Conservation (phyloP, 23 tunicate genomes). For the Pegea sp. region DNA sequence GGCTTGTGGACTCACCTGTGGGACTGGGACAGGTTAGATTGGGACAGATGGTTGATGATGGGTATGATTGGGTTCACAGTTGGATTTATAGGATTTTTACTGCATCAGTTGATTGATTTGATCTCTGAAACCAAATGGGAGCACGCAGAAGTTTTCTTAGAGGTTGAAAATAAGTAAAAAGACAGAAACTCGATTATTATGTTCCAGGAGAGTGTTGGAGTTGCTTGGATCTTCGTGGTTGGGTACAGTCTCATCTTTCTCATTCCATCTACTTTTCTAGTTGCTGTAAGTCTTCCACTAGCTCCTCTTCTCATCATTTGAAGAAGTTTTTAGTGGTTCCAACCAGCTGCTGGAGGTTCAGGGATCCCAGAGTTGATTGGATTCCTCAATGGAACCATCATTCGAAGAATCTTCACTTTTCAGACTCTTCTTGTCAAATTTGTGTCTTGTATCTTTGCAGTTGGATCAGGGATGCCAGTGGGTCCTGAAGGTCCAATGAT, state of each 20-base stretch:
- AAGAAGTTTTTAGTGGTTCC: conserved; percentile 40
- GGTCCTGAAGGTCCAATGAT: conserved; percentile 99
- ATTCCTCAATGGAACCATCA: conserved; percentile 88
- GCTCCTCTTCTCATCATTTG: background rate
- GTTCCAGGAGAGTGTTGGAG: background rate
- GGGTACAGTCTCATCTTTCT: conserved; percentile 82
- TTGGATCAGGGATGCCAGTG: conserved; percentile 92
- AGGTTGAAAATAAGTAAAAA: too few relatives aligned
- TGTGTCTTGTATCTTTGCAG: conserved; percentile 79
- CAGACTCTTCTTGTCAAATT: conserved; percentile 90
- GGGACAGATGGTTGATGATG: conserved; percentile 99
- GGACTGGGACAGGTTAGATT: conserved; percentile 26
- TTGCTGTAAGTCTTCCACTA: conserved; percentile 32
- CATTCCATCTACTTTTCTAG: conserved; percentile 40
- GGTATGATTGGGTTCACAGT: conserved; percentile 92
- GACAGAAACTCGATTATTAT: conserved; percentile 1
- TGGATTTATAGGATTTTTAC: conserved; percentile 83
- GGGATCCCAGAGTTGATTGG: conserved; percentile 98
- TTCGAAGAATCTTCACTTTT: conserved; percentile 89
- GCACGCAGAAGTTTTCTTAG: conserved; percentile 22
- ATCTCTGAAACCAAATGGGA: conserved; percentile 84
- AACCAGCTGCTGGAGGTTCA: conserved; percentile 98
- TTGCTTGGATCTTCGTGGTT: conserved; percentile 63
- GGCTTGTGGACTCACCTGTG: background rate
- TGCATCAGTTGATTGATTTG: conserved; percentile 84